Evolutionary conservation across 2,888 invertebrate species (phyloP).

Genomic region (Drosophila nigricruria): DNA sequence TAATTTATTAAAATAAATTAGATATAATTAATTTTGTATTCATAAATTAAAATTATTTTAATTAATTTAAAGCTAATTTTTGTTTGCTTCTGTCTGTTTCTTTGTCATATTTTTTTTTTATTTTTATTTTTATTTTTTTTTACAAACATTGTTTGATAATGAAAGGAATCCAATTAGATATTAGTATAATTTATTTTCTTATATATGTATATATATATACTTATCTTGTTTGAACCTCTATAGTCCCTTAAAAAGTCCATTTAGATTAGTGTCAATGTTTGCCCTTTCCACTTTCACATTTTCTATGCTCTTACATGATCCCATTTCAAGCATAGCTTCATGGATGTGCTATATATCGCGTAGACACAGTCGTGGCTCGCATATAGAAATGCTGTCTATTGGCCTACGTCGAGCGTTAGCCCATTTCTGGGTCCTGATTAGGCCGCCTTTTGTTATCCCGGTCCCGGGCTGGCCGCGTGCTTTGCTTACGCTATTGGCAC

Average conservation of each 20-base stretch:
- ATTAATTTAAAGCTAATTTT: not conserved
- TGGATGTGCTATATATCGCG: constrained; percentile 17
- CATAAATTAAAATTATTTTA: not conserved
- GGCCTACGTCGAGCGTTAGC: constrained; percentile 12
- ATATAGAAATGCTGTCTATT: constrained; percentile 29
- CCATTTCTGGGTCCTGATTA: constrained; percentile 32
- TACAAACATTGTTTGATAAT: not conserved
- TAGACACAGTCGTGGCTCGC: constrained; percentile 37
- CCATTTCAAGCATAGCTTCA: not conserved
- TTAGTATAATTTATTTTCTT: not conserved
- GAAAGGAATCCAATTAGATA: not conserved
- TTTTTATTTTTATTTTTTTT: too few species aligned
- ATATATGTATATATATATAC: too few species aligned
- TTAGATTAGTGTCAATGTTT: not conserved
- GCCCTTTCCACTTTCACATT: not conserved
- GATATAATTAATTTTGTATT: not conserved
- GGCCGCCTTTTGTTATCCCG: constrained; percentile 16
- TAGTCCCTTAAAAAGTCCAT: not conserved
- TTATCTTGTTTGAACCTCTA: not conserved
- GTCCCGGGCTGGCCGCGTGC: constrained; percentile 4
- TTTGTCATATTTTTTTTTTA: too few species aligned
- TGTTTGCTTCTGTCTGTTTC: too few species aligned
- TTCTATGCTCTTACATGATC: too few species aligned
- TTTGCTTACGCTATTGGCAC: not conserved
- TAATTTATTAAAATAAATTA: too few species aligned